Evolutionary conservation across 2,888 invertebrate species (phyloP), one percentile per base, ranked within the genome.

Genomic region (Acleris literana): DNA sequence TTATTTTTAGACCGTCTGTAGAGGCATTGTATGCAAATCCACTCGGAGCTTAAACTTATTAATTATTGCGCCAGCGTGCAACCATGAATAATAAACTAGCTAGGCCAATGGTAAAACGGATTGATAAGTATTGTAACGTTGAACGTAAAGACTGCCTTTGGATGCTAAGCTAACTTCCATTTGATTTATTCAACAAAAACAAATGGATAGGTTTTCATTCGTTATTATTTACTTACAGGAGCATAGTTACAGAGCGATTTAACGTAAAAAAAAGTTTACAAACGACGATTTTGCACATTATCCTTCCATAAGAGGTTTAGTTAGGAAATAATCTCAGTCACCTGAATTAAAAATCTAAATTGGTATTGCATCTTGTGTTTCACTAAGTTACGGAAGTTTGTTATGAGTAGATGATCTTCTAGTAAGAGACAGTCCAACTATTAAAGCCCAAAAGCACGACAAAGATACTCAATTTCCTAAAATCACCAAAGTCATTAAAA

Each of bases 1-100:
- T 60, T 68, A 69, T 69, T 70, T 70, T 69, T 62, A 59, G 66
- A 58, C 59, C 33, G 60, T 63, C 56, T 57, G 75, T 72, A 71
- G 74, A 62, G 53, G 80, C 82, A 91, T 92, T 92, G 92, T 91
- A 91, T 92, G 90, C 83, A 84, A 91, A 92, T 91, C 71, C 75
- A 68, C 72, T 76, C 80, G 76, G 77, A 84, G 84, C 84, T 88
- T 84, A 86, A 90, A 89, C 87, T 91, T 90, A 91, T 90, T 90
- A 91, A 92, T 92, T 90, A 91, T 90, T 88, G 86, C 86, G 81
- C 78, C 73, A 78, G 80, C 79, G 83, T 75, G 77, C 79, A 69
- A 76, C 75, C 74, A 76, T 83, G 88, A 90, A 90, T 90, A 83
- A 79, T 84, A 83, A 90, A 57, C 52, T 29, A 61, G 57, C 51